A percentile compares a stretch with the other conserved stretches of the same genome.
These are phyloP conservation scores for Epizoanthus stellaris DNA, from an alignment of 92 coral and sea anemone genomes.

Conservation along the genomic window DNA sequence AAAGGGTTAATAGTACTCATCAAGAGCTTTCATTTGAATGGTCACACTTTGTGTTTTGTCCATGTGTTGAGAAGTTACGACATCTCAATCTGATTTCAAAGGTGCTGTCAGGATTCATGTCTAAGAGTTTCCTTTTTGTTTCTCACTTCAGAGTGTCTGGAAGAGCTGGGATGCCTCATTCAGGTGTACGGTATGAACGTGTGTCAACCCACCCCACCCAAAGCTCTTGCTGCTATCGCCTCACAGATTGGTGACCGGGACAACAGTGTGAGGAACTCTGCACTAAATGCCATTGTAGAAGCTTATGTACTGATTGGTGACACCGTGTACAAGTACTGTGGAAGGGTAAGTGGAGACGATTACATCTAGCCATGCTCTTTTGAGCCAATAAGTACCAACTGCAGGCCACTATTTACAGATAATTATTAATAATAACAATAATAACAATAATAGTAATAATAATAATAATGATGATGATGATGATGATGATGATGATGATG, in stretches of 20 bases:
- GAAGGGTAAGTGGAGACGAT: conserved; percentile 66
- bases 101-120: background rate
- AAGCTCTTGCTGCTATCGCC: conserved; percentile 93
- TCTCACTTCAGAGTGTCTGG: conserved; percentile 79
- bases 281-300: conserved; percentile 95
- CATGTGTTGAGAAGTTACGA: too few relatives aligned
- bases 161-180: conserved; percentile 91
- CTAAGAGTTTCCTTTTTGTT: background rate
- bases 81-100: too few relatives aligned
- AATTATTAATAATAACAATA: too few relatives aligned
- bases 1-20: background rate
- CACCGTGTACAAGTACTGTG: conserved; percentile 82
- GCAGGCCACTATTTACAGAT: too few relatives aligned
- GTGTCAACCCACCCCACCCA: conserved; percentile 94
- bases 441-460: too few relatives aligned
- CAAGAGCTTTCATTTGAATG: background rate
- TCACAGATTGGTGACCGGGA: conserved; percentile 97
- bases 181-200: conserved; percentile 95
- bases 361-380: too few relatives aligned
- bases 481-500: too few relatives aligned
- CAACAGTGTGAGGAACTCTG: conserved; percentile 96
- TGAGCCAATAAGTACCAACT: too few relatives aligned
- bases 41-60: background rate
- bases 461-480: too few relatives aligned
- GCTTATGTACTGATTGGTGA: conserved; percentile 96